Conservation (phyloP, 2,888 invertebrate genomes). For the Agrotis clavis region DNA sequence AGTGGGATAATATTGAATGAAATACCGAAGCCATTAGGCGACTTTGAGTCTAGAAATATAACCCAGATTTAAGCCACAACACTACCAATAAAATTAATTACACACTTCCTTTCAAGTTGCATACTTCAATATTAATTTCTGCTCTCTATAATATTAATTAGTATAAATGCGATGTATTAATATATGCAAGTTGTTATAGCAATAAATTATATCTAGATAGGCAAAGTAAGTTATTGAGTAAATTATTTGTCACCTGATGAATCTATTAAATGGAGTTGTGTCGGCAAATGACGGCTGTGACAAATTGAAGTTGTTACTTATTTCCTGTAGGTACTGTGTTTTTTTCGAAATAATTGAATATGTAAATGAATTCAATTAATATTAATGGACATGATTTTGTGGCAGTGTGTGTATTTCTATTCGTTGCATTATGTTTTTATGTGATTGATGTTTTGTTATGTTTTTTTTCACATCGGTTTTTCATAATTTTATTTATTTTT, state of each 20-base stretch:
- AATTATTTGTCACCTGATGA: slow-evolving; percentile 55
- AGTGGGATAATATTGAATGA: no score
- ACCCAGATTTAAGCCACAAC: neutral
- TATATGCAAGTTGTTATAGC: slow-evolving; percentile 32
- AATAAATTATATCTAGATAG: slow-evolving; percentile 52
- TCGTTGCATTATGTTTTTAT: no score
- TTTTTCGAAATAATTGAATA: neutral
- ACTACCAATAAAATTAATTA: slow-evolving; percentile 16
- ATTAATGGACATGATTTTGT: neutral
- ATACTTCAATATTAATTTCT: slow-evolving; percentile 51
- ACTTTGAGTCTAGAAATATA: slow-evolving; percentile 15
- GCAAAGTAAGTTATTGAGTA: slow-evolving; percentile 37
- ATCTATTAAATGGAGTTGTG: slow-evolving; percentile 31
- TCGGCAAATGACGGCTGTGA: slow-evolving; percentile 43
- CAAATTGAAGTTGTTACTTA: slow-evolving; percentile 43
- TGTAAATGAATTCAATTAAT: neutral
- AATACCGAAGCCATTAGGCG: neutral
- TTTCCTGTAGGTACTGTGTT: slow-evolving; percentile 22
- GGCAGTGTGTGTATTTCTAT: neutral
- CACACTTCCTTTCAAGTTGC: slow-evolving; percentile 25
- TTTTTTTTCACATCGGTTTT: no score
- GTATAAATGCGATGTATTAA: slow-evolving; percentile 43
- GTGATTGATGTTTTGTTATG: no score
- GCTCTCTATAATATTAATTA: slow-evolving; percentile 52
- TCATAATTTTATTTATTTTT: no score